phyloP scores from a whole-genome alignment of 1,140 invertebrate species.

The Bombus soroeensis region DNA sequence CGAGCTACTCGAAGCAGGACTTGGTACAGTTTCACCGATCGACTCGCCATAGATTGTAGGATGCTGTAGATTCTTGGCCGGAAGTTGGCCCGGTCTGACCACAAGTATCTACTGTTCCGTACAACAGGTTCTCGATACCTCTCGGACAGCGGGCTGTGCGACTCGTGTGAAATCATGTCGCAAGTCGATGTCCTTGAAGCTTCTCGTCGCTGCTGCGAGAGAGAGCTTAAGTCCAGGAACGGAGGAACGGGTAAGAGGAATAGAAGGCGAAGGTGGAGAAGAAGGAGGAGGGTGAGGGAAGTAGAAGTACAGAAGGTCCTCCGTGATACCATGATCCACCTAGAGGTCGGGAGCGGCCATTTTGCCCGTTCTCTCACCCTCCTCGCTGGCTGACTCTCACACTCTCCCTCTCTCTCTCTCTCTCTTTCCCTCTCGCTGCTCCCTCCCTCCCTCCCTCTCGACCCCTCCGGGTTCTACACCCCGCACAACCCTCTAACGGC shows the following conservation, averaged over 20 bases:
- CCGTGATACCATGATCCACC: slow-evolving; percentile 75
- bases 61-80: slow-evolving; percentile 46
- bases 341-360: slow-evolving; percentile 77
- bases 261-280: background rate
- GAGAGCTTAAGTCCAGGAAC: slow-evolving; percentile 28
- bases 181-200: slow-evolving; percentile 59
- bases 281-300: background rate
- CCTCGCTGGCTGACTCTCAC: slow-evolving; percentile 42
- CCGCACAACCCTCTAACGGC: slow-evolving; percentile 64
- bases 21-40: slow-evolving; percentile 12
- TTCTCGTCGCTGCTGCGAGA: background rate
- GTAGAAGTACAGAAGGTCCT: slow-evolving; percentile 64
- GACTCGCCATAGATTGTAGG: background rate
- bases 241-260: background rate
- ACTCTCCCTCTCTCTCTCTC: slow-evolving; percentile 7
- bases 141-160: slow-evolving; percentile 7
- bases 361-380: slow-evolving; percentile 68
- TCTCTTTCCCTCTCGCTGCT: slow-evolving; percentile 2
- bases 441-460: background rate
- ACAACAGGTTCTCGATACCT: slow-evolving; percentile 50
- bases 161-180: slow-evolving; percentile 29
- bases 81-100: slow-evolving; percentile 46
- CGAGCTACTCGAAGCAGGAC: background rate
- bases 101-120: slow-evolving; percentile 48
- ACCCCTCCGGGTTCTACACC: slow-evolving; percentile 51